Conservation (phyloP, 2,888 invertebrate genomes). For the Ochropacha duplaris region DNA sequence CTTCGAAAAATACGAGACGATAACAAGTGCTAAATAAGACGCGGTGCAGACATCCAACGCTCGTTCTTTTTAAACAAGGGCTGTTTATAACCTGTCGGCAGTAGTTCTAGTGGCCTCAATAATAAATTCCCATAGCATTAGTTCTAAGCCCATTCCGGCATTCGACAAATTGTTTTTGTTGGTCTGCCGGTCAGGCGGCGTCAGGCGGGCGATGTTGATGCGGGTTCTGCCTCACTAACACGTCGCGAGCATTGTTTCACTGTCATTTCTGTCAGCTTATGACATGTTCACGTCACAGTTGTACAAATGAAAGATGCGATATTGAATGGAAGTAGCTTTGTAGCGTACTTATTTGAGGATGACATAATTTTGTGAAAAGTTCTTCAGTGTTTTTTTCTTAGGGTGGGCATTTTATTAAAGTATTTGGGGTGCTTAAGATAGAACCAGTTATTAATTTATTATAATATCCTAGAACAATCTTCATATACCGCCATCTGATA, state of each 20-base stretch:
- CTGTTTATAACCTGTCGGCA: too few species aligned
- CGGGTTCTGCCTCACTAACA: slow-evolving; percentile 23
- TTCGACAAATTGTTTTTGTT: slow-evolving; percentile 26
- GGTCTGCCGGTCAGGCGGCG: slow-evolving; percentile 13
- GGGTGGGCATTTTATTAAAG: neutral
- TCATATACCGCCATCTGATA: too few species aligned
- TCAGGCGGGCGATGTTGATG: slow-evolving; percentile 19
- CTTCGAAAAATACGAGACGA: too few species aligned
- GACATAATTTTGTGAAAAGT: neutral
- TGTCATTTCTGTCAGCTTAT: slow-evolving; percentile 22
- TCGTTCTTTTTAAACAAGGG: neutral
- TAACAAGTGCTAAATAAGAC: too few species aligned
- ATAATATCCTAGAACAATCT: too few species aligned
- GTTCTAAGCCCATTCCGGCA: slow-evolving; percentile 19
- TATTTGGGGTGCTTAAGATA: too few species aligned
- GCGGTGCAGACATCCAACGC: neutral
- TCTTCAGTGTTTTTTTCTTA: neutral
- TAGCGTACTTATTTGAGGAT: neutral
- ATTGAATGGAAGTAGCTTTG: neutral
- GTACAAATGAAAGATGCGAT: neutral
- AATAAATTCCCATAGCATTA: slow-evolving; percentile 16
- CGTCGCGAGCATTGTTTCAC: slow-evolving; percentile 18
- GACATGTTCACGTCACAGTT: slow-evolving; percentile 8
- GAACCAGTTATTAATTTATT: neutral
- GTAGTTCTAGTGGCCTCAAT: slow-evolving; percentile 9